Conservation (phyloP, 2,113 vertebrate species). For the Saguinus midas region DNA sequence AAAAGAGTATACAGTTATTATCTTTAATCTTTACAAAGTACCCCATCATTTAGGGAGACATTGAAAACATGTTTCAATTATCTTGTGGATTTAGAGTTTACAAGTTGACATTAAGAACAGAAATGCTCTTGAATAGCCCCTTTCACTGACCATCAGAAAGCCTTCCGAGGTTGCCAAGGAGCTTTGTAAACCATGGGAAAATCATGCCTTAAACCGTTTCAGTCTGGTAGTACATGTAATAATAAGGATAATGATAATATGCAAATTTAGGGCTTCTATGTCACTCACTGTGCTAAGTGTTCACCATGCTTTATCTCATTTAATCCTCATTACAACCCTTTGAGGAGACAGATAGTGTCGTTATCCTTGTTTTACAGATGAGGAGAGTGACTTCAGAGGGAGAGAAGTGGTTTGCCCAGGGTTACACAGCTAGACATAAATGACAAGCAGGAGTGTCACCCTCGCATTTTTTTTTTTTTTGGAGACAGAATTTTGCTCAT, state of each 20-base stretch:
- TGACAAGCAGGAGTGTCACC: not conserved
- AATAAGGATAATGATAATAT: not conserved
- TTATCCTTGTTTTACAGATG: slow-evolving; percentile 6
- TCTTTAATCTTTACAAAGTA: not conserved
- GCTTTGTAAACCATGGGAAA: not conserved
- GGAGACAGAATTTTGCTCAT: no score
- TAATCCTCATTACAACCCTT: not conserved
- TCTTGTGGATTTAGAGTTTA: not conserved
- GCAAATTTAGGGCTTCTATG: not conserved
- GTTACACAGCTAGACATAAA: not conserved
- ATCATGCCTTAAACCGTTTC: not conserved
- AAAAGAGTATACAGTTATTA: not conserved
- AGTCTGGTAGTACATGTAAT: not conserved
- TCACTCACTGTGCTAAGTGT: not conserved
- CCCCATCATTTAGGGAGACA: not conserved
- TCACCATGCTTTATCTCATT: not conserved
- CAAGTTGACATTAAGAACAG: not conserved
- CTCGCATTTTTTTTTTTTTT: not conserved
- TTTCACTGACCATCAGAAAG: not conserved
- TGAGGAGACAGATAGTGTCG: not conserved
- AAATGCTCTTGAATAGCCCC: not conserved
- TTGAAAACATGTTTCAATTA: not conserved
- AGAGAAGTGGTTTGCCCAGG: not conserved
- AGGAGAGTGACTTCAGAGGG: not conserved
- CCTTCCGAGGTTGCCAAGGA: not conserved